phyloP scores from a whole-genome alignment of 2,113 vertebrate genomes.

The Gallinago undulata region DNA sequence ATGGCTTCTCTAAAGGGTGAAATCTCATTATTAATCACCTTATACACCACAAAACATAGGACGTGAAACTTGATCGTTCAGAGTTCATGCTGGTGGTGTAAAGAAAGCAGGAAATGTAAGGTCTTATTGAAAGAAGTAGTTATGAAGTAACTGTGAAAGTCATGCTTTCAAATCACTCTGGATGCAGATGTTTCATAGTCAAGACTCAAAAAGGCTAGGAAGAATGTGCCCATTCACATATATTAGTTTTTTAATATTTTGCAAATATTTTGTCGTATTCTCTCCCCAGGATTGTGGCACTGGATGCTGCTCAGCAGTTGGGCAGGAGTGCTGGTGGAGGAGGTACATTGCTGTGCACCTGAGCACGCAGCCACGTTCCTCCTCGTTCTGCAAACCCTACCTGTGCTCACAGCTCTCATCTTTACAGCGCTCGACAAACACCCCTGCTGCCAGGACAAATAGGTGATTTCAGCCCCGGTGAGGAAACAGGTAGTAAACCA shows the following conservation, averaged over 20 bases:
- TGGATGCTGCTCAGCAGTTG: rapidly evolving
- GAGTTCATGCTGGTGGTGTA: not conserved
- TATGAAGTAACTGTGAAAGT: not conserved
- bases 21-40: not conserved
- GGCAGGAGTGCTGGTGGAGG: not conserved
- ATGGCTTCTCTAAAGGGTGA: not conserved
- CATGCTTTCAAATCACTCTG: not conserved
- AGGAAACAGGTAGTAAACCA: not conserved
- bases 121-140: not conserved
- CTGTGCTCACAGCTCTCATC: not conserved
- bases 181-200: not conserved
- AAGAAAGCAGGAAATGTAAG: not conserved
- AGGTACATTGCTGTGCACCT: not conserved
- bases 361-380: rapidly evolving
- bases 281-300: rapidly evolving
- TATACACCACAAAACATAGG: not conserved
- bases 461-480: not conserved
- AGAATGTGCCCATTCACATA: not conserved
- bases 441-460: not conserved
- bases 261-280: not conserved
- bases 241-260: not conserved
- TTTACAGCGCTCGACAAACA: not conserved
- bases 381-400: not conserved
- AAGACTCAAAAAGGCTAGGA: not conserved
- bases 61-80: not conserved